phyloP scores from a whole-genome alignment of 1,140 invertebrate genomes.

The Trichoplusia ni region DNA sequence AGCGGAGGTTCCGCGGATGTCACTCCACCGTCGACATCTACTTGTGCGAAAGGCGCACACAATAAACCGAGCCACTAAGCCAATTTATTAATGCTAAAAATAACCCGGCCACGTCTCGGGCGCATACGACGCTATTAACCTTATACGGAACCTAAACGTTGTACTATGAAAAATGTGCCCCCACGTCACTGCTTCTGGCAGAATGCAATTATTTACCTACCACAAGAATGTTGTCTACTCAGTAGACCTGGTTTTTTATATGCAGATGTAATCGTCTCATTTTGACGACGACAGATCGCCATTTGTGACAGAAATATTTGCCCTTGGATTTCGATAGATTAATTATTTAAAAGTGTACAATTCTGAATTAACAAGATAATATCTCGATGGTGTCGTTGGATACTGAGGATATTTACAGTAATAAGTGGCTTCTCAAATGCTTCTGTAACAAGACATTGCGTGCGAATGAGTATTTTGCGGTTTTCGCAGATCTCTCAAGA shows the following conservation, averaged over 20 bases:
- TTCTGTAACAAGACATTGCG: constrained; percentile 51
- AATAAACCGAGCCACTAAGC: constrained; percentile 76
- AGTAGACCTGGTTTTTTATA: constrained; percentile 46
- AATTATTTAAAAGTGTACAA: too few species aligned
- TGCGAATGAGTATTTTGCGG: constrained; percentile 63
- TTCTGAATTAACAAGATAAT: constrained; percentile 35
- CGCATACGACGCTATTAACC: constrained; percentile 73
- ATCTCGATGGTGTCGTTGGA: constrained; percentile 41
- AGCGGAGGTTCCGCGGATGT: constrained; percentile 44
- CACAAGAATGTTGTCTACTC: constrained; percentile 47
- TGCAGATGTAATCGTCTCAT: constrained; percentile 40
- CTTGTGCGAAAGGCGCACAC: constrained; percentile 65
- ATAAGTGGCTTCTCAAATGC: constrained; percentile 48
- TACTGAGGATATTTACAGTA: constrained; percentile 39
- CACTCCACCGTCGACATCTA: constrained; percentile 46
- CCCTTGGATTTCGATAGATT: constrained; percentile 48
- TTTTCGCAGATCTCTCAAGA: constrained; percentile 57
- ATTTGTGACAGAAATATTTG: constrained; percentile 38
- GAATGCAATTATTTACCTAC: constrained; percentile 56
- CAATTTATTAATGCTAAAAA: constrained; percentile 81
- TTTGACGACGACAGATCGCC: constrained; percentile 21
- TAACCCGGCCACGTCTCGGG: constrained; percentile 70
- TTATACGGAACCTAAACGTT: constrained; percentile 66
- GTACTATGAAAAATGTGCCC: constrained; percentile 59
- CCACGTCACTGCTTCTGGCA: constrained; percentile 41